Percentiles rank a stretch among this genome's conserved stretches.
Conservation (phyloP, 2,113 vertebrate species). For the Amblyornis subalaris region DNA sequence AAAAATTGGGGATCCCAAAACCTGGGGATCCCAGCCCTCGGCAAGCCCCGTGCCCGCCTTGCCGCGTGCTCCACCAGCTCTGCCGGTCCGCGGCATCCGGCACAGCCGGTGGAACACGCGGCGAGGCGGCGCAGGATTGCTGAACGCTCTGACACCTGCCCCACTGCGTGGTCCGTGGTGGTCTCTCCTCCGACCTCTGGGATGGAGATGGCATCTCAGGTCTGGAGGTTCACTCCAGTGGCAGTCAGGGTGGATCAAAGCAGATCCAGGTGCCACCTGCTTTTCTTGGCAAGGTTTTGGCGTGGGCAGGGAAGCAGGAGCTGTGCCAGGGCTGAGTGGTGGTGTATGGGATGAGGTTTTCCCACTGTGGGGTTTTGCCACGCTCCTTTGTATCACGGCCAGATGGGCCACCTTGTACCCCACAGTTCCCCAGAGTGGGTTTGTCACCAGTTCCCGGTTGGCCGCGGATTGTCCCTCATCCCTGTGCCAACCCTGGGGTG, state of each 20-base stretch:
- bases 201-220: not conserved
- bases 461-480: rapidly evolving
- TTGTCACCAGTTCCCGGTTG: rapidly evolving
- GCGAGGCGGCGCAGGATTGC: not conserved
- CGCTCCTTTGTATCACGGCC: not conserved
- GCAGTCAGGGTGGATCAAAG: not conserved
- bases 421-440: not conserved
- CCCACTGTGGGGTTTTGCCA: not conserved
- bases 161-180: rapidly evolving
- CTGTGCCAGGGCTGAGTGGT: not conserved
- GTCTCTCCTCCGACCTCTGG: not conserved
- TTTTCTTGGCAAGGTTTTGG: not conserved
- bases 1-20: not conserved
- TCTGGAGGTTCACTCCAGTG: not conserved
- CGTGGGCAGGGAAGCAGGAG: not conserved
- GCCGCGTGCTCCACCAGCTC: not conserved
- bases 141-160: not conserved
- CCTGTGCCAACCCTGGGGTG: rapidly evolving
- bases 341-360: not conserved
- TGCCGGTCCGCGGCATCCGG: not conserved
- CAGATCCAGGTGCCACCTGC: not conserved
- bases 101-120: not conserved
- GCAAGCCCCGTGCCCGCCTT: rapidly evolving
- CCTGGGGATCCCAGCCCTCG: not conserved
- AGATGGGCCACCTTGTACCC: rapidly evolving